Evolutionary conservation across 2,797 vertebrate genomes (phyloP).

Genomic region (Nyctibius grandis): DNA sequence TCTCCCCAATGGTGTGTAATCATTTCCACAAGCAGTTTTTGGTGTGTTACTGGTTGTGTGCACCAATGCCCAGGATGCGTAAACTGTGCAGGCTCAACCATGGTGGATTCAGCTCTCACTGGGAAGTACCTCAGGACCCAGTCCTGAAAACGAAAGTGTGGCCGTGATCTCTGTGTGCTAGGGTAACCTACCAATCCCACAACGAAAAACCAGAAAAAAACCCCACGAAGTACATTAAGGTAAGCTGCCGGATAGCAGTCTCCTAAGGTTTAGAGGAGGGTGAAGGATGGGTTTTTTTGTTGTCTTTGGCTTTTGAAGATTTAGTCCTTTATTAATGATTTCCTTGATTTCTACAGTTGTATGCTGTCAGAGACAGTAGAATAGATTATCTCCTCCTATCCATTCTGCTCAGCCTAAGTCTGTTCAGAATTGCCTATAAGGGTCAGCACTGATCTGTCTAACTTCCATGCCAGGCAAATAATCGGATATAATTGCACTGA

Average conservation of each 20-base stretch:
- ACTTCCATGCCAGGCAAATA: constrained; percentile 6
- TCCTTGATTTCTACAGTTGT: not conserved
- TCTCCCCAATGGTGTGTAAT: not conserved
- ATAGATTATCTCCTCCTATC: not conserved
- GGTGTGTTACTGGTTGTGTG: not conserved
- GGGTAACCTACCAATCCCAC: not conserved
- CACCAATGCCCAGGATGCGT: not conserved
- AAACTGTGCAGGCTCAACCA: not conserved
- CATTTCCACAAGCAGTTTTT: not conserved
- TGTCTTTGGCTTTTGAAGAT: not conserved
- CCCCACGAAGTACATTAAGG: accelerated
- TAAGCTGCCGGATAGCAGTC: not conserved
- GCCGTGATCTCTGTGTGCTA: accelerated
- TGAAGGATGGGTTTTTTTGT: not conserved
- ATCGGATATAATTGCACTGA: not conserved
- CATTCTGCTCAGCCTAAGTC: not conserved
- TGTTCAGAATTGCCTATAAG: not conserved
- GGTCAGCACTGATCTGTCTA: not conserved
- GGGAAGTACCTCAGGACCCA: not conserved
- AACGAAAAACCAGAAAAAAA: not conserved
- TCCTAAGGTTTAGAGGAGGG: not conserved
- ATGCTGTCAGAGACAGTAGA: not conserved
- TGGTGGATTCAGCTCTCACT: not conserved
- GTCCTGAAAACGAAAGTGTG: not conserved
- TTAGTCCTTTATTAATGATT: not conserved